phyloP scores from a whole-genome alignment of 2,113 vertebrate species.

The Crotophaga sulcirostris region DNA sequence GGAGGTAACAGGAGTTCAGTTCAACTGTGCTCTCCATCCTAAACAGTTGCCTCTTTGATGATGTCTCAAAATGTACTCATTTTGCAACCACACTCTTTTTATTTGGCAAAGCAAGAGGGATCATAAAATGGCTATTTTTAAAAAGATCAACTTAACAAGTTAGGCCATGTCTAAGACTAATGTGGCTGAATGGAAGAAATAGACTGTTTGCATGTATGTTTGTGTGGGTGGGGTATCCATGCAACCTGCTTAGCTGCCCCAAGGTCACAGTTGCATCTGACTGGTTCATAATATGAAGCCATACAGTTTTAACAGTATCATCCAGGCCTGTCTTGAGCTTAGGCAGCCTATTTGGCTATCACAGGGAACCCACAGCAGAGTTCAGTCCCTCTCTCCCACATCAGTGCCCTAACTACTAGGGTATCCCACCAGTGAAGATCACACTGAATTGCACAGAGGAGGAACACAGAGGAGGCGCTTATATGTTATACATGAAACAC shows the following conservation, averaged over 20 bases:
- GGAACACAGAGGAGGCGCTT: fast-evolving
- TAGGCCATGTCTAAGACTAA: background rate
- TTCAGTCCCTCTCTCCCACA: background rate
- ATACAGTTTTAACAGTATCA: background rate
- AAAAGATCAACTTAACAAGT: background rate
- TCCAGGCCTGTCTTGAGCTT: background rate
- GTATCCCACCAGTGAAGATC: background rate
- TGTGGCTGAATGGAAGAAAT: background rate
- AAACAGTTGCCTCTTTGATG: background rate
- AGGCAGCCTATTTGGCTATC: background rate
- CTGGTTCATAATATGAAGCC: background rate
- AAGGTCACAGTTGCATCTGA: background rate
- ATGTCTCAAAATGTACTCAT: background rate
- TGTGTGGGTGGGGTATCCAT: background rate
- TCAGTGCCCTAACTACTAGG: background rate
- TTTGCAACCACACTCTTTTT: background rate
- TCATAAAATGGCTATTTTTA: background rate
- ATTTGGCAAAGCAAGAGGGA: background rate
- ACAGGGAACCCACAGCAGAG: background rate
- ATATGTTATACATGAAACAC: fast-evolving
- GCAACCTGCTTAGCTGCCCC: background rate
- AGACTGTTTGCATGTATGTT: background rate
- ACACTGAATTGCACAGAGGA: background rate
- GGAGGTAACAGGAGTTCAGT: background rate
- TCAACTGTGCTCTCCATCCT: background rate